Conservation (phyloP, 2,888 invertebrate species). For the Epsilonema sp. region DNA sequence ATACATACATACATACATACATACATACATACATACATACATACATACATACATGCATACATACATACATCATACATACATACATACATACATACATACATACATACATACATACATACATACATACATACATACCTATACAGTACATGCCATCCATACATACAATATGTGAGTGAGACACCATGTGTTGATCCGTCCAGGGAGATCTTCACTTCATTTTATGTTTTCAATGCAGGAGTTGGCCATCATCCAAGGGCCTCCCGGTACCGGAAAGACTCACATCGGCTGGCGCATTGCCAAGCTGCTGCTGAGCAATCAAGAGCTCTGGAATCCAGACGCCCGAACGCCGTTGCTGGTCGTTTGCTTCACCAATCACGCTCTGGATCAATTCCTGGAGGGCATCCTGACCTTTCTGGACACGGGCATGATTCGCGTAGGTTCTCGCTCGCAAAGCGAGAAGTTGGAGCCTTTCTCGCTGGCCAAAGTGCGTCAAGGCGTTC, state of each 20-base stretch:
- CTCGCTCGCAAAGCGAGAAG: slow-evolving; percentile 43
- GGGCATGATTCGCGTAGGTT: slow-evolving; percentile 47
- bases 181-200: too few relatives aligned
- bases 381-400: slow-evolving; percentile 60
- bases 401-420: slow-evolving; percentile 39
- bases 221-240: too few relatives aligned
- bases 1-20: too few relatives aligned
- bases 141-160: too few relatives aligned
- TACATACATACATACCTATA: too few relatives aligned
- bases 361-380: slow-evolving; percentile 63
- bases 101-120: too few relatives aligned
- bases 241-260: slow-evolving; percentile 61
- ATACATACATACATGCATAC: too few relatives aligned
- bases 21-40: too few relatives aligned
- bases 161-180: too few relatives aligned
- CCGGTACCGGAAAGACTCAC: slow-evolving; percentile 67
- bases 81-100: too few relatives aligned
- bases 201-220: too few relatives aligned
- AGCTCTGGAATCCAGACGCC: slow-evolving; percentile 7
- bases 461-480: slow-evolving; percentile 24
- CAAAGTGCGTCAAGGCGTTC: neutral
- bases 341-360: slow-evolving; percentile 47
- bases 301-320: slow-evolving; percentile 33
- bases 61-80: too few relatives aligned
- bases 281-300: slow-evolving; percentile 53